Evolutionary conservation across 2,113 vertebrate genomes (phyloP), one percentile per base, ranked within the genome.

Genomic region (Columbina picui): DNA sequence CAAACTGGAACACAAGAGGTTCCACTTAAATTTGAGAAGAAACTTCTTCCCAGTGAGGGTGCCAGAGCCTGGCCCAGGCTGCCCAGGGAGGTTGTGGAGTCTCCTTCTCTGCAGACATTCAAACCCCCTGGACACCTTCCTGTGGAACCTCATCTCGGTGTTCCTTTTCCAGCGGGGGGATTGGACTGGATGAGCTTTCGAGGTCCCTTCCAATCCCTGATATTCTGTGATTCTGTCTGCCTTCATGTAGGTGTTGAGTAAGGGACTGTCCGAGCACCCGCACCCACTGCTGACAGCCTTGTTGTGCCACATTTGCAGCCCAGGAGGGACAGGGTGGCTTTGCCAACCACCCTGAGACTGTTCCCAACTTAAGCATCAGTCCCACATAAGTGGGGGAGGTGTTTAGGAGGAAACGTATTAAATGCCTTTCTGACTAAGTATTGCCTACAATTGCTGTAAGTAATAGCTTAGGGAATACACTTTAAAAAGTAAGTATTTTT

Each of bases 231-330:
- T n/a, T n/a, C n/a, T n/a, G 8, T 52, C 52, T 9, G 0, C 12
- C 18, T 64, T 26, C 0, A 2, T n/a, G 55, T 3, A 0, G 4
- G 64, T 27, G 5, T 0, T 23, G 53, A 22, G 55, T 5, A 0
- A 1, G 0, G 10, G 32, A 0, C 10, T 32, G 25, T 30, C 23
- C 3, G 25, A 12, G 22, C 14, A 9, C 20, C 16, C 55, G 43
- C 27, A 22, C 3, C 30, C 25, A 1, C 13, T 2, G 13, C 47
- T 55, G 75, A 29, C 20, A 29, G 32, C 65, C 32, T 38, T 8
- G 6, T 3, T 4, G 59, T 7, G 65, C 21, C 1, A 1, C 0
- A 0, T n/a, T 36, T 67, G 55, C 50, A 38, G 68, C 26, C 6
- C 4, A 7, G 73, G 25, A 11, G 23, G 16, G 47, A 26, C 49